Conservation (phyloP, 2,113 vertebrate genomes). For the Oenanthe melanoleuca region DNA sequence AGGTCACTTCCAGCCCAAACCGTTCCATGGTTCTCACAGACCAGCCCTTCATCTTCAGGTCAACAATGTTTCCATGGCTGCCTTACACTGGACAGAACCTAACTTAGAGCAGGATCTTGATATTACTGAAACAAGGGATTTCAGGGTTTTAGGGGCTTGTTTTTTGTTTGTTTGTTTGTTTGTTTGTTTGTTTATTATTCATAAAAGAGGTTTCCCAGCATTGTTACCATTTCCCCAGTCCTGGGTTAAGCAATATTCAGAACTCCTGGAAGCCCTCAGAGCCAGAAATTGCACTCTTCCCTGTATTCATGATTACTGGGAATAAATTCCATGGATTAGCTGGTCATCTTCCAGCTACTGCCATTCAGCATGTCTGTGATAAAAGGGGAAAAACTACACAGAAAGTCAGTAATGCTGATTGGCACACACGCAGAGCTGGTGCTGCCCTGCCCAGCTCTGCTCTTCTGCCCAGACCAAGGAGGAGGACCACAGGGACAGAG, state of each 20-base stretch:
- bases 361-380: neutral
- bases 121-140: neutral
- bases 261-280: neutral
- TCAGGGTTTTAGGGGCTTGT: neutral
- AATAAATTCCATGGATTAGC: neutral
- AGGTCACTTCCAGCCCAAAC: too few relatives aligned
- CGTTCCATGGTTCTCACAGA: neutral
- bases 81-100: neutral
- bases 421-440: neutral
- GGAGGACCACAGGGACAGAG: neutral
- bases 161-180: neutral
- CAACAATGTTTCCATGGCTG: neutral
- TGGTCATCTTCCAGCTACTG: neutral
- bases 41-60: neutral
- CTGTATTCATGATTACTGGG: neutral
- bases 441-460: neutral
- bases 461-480: rapidly evolving
- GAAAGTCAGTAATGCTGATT: neutral
- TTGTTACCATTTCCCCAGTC: neutral
- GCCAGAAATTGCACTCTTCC: neutral
- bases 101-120: neutral
- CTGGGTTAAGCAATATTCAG: neutral
- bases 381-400: rapidly evolving
- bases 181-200: neutral
- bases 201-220: neutral